These are phyloP conservation scores for Toxotes jaculatrix DNA, from an alignment of 2,113 vertebrate species.

Conservation along the genomic window DNA sequence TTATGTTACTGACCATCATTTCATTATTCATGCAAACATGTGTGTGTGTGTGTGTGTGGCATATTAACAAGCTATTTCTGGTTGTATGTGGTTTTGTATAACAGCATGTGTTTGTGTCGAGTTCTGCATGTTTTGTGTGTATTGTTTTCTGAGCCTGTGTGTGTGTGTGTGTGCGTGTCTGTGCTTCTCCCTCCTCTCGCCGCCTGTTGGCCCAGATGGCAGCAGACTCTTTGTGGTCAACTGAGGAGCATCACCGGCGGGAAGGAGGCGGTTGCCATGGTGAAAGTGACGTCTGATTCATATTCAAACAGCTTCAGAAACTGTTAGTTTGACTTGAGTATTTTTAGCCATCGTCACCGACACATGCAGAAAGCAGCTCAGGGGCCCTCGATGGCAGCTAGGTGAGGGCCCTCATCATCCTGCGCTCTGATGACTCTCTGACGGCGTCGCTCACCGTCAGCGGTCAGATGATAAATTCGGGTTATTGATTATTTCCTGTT, in stretches of 20 bases:
- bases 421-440: too few relatives aligned
- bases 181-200: not conserved
- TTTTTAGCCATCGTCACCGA: not conserved
- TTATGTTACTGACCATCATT: too few relatives aligned
- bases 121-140: not conserved
- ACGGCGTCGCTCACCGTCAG: too few relatives aligned
- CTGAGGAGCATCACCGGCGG: conserved; percentile 23
- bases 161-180: not conserved
- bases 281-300: conserved; percentile 16
- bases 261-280: conserved; percentile 65
- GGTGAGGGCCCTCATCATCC: too few relatives aligned
- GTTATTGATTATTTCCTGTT: not conserved
- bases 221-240: conserved; percentile 46
- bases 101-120: not conserved
- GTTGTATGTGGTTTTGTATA: not conserved
- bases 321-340: not conserved
- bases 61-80: too few relatives aligned
- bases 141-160: not conserved
- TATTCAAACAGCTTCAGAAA: not conserved
- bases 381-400: too few relatives aligned
- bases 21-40: too few relatives aligned
- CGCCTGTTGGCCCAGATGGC: conserved; percentile 55
- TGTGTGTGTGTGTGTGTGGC: too few relatives aligned
- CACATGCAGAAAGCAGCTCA: not conserved
- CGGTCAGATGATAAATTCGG: not conserved